Evolutionary conservation across 2,888 invertebrate genomes (phyloP).

Genomic region (Microctonus brassicae): DNA sequence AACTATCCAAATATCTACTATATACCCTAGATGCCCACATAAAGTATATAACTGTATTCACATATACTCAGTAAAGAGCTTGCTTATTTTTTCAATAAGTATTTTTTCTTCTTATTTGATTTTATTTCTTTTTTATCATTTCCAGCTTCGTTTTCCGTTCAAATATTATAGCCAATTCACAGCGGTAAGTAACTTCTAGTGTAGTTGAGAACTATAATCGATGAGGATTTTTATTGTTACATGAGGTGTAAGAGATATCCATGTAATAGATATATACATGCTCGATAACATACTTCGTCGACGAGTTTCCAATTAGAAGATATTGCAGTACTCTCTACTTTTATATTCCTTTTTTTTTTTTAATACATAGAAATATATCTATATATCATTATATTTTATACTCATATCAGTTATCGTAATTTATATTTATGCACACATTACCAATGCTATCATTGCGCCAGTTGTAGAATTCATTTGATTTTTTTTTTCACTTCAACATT

Average conservation of each 20-base stretch:
- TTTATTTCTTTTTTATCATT: neutral
- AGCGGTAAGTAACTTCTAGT: neutral
- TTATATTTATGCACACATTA: slow-evolving; percentile 45
- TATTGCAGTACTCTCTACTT: slow-evolving; percentile 1
- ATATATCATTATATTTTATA: slow-evolving; percentile 26
- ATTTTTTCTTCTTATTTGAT: neutral
- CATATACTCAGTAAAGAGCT: neutral
- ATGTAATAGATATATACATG: neutral
- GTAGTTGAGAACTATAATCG: slow-evolving; percentile 16
- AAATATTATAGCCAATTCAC: neutral
- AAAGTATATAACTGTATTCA: neutral
- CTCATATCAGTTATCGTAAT: slow-evolving; percentile 43
- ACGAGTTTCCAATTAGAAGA: neutral
- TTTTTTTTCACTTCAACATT: neutral
- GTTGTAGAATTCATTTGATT: neutral
- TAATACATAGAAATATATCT: too few relatives aligned
- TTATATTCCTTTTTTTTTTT: too few relatives aligned
- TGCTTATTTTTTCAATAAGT: slow-evolving; percentile 18
- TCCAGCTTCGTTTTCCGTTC: neutral
- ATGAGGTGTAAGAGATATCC: neutral
- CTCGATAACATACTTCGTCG: slow-evolving; percentile 30
- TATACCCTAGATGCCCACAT: neutral
- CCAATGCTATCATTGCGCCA: slow-evolving; percentile 24
- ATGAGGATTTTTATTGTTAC: slow-evolving; percentile 33
- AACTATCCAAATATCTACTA: neutral